Evolutionary conservation across 2,888 invertebrate genomes (phyloP).

Genomic region (Drosophila kanekoi): DNA sequence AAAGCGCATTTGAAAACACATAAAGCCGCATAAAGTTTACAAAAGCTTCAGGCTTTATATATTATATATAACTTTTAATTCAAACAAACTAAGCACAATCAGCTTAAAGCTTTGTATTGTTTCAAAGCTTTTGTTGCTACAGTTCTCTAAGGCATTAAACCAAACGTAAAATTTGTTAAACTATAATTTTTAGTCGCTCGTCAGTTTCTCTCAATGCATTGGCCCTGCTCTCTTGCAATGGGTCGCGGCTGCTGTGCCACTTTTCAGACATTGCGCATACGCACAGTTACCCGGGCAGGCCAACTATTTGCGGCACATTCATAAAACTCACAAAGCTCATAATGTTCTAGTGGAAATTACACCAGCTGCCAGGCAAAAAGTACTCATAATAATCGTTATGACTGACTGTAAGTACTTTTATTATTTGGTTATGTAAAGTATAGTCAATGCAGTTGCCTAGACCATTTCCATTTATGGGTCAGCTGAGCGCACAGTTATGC

Average conservation of each 20-base stretch:
- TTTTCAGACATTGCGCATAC: slow-evolving; percentile 52
- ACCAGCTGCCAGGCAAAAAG: slow-evolving; percentile 9
- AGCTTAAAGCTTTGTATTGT: too few relatives aligned
- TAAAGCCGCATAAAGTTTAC: too few relatives aligned
- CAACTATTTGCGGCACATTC: slow-evolving; percentile 8
- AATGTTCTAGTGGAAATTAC: slow-evolving; percentile 25
- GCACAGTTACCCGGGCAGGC: slow-evolving; percentile 50
- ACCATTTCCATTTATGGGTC: slow-evolving; percentile 44
- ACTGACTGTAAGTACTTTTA: slow-evolving; percentile 24
- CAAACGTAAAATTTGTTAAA: too few relatives aligned
- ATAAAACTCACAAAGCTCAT: slow-evolving; percentile 4
- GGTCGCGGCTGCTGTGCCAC: slow-evolving; percentile 16
- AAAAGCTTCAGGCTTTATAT: too few relatives aligned
- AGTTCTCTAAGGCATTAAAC: too few relatives aligned
- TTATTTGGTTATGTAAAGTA: slow-evolving; percentile 49
- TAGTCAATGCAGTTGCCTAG: slow-evolving; percentile 21
- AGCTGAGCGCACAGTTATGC: slow-evolving; percentile 36
- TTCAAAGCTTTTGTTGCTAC: too few relatives aligned
- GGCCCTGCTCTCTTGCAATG: slow-evolving; percentile 1
- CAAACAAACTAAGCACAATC: too few relatives aligned
- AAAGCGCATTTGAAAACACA: too few relatives aligned
- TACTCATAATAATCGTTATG: slow-evolving; percentile 31
- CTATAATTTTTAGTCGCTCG: background rate
- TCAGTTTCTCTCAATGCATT: slow-evolving; percentile 11
- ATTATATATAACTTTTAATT: too few relatives aligned